These are phyloP conservation scores for Chloroclystis v-ata DNA, from an alignment of 2,888 invertebrate genomes.

Conservation along the genomic window DNA sequence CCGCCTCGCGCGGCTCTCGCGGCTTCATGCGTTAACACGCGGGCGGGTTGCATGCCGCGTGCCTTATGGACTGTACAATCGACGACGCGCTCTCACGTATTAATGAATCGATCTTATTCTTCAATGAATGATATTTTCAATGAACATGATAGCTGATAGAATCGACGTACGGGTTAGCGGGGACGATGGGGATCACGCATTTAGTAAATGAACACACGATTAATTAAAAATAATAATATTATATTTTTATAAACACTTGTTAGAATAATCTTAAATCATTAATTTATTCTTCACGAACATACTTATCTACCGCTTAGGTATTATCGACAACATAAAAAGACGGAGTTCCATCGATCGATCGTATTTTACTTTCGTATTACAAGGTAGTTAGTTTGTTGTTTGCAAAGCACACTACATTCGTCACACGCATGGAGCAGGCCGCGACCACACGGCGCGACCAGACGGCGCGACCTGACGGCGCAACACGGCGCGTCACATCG, in stretches of 20 bases:
- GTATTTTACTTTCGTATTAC: slow-evolving; percentile 41
- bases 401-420: slow-evolving; percentile 29
- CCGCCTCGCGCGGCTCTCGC: slow-evolving; percentile 24
- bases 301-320: slow-evolving; percentile 67
- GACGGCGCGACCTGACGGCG: slow-evolving; percentile 9
- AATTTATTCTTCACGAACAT: slow-evolving; percentile 76
- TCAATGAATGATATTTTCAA: slow-evolving; percentile 30
- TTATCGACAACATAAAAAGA: slow-evolving; percentile 71
- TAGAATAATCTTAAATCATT: slow-evolving; percentile 78
- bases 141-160: slow-evolving; percentile 71
- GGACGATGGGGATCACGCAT: slow-evolving; percentile 52
- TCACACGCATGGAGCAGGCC: slow-evolving; percentile 23
- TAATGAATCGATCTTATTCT: slow-evolving; percentile 8
- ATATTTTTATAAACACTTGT: slow-evolving; percentile 79
- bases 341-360: slow-evolving; percentile 59
- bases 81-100: slow-evolving; percentile 18
- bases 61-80: slow-evolving; percentile 48
- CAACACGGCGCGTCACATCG: slow-evolving; percentile 5
- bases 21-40: slow-evolving; percentile 45
- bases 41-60: slow-evolving; percentile 57
- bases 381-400: slow-evolving; percentile 31
- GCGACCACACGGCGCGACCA: slow-evolving; percentile 6
- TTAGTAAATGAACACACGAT: slow-evolving; percentile 71
- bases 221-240: slow-evolving; percentile 77
- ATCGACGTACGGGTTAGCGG: slow-evolving; percentile 52